These are phyloP conservation scores for Corythornis cristatus DNA, from an alignment of 2,113 vertebrate species.

Conservation along the genomic window DNA sequence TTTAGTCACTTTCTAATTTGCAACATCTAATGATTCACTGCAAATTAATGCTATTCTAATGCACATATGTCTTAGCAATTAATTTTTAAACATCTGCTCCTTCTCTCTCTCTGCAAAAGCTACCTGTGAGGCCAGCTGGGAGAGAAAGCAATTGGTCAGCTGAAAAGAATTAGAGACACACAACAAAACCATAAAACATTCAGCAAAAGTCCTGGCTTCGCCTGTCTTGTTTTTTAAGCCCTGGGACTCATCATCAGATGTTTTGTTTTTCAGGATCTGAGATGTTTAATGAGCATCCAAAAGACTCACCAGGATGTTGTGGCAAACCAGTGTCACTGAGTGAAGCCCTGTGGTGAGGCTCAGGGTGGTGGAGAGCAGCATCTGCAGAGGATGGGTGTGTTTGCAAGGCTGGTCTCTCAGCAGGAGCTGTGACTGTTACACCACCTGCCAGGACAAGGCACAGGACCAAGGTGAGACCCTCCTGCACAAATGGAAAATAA, in stretches of 20 bases:
- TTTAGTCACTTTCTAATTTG: conserved; percentile 46
- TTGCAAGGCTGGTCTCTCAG: background rate
- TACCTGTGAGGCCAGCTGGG: background rate
- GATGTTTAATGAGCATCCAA: background rate
- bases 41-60: conserved; percentile 32
- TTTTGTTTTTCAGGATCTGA: background rate
- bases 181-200: background rate
- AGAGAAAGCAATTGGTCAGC: background rate
- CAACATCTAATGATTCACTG: conserved; percentile 8
- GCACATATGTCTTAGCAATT: background rate
- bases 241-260: background rate
- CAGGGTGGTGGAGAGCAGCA: background rate
- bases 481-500: background rate
- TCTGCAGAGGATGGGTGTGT: background rate
- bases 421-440: background rate
- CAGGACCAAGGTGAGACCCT: accelerated
- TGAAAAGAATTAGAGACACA: background rate
- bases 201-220: background rate
- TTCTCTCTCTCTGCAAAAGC: background rate
- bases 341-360: background rate
- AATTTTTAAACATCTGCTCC: conserved; percentile 22
- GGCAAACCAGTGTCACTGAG: background rate
- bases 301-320: background rate
- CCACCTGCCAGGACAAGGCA: accelerated
- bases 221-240: background rate